Percentiles rank a stretch among this genome's conserved stretches.
Evolutionary conservation across 2,113 vertebrate genomes (phyloP).

Genomic region (Hipposideros armiger): DNA sequence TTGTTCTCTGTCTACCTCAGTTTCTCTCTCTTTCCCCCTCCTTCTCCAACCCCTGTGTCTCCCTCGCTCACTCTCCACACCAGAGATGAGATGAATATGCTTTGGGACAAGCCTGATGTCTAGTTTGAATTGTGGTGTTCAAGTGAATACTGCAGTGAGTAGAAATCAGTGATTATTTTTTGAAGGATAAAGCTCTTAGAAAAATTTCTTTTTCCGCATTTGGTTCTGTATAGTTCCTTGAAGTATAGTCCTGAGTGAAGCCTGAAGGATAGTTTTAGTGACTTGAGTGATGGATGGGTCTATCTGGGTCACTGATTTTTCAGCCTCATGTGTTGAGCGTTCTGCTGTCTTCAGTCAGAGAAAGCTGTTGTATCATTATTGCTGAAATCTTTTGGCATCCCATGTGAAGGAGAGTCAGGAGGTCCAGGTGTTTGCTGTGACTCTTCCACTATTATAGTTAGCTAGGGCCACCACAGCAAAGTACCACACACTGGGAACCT

Average conservation of each 20-base stretch:
- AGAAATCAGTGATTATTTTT: constrained; percentile 10
- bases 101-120: background rate
- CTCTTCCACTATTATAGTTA: background rate
- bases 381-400: background rate
- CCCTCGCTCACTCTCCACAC: background rate
- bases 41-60: background rate
- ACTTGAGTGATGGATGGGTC: background rate
- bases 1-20: background rate
- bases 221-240: background rate
- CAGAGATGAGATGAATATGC: background rate
- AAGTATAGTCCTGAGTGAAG: background rate
- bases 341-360: background rate
- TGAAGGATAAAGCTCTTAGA: background rate
- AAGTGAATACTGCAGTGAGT: background rate
- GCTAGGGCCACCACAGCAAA: background rate
- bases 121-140: background rate
- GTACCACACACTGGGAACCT: background rate
- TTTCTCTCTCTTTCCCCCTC: background rate
- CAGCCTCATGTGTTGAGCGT: background rate
- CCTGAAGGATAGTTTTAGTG: background rate
- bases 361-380: background rate
- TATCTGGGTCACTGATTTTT: background rate
- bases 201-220: background rate
- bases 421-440: background rate
- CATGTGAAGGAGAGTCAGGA: background rate